Evolutionary conservation across 2,113 vertebrate species (phyloP), one percentile per base, ranked within the genome.

Genomic region (Scopus umbretta): DNA sequence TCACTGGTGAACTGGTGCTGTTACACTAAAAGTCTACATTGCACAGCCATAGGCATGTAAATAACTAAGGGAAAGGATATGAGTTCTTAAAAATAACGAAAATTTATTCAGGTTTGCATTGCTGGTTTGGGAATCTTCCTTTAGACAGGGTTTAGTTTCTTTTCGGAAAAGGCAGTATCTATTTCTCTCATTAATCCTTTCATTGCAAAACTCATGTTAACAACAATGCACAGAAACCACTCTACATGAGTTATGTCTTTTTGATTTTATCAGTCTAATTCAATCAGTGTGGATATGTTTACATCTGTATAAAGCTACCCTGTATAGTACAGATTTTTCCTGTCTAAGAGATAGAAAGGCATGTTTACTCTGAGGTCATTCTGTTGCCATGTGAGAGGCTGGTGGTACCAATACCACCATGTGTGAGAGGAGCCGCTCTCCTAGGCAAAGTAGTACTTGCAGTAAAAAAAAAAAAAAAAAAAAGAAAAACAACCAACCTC

Each of bases 211-310:
- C 87, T 96, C 74, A 82, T 53, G 59, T 94, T 93, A 80, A 80
- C 66, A 67, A 34, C 89, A 88, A 86, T 88, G 78, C 53, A 49
- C 87, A 83, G 82, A 88, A 92, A 80, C 75, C 20, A 0, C 58
- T 78, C 45, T 79, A 68, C 76, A 80, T 79, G 52, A 76, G 25
- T 67, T 96, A 84, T 42, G 80, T 79, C 80, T 75, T 63, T 81
- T 79, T 75, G 71, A 92, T 90, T 94, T 94, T 97, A 82, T 91
- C 94, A 91, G 70, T 82, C 53, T 91, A 91, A 94, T 96, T 94
- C 62, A 65, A 81, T 93, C 76, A 87, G 22, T 53, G 58, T 89
- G 86, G 40, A 79, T 92, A 53, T 16, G 36, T 74, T 83, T 83
- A 62, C 78, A 62, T 91, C 53, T 87, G 56, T 75, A 34, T 79